phyloP scores from a whole-genome alignment of 2,888 invertebrate genomes.

The Orthosia gracilis region DNA sequence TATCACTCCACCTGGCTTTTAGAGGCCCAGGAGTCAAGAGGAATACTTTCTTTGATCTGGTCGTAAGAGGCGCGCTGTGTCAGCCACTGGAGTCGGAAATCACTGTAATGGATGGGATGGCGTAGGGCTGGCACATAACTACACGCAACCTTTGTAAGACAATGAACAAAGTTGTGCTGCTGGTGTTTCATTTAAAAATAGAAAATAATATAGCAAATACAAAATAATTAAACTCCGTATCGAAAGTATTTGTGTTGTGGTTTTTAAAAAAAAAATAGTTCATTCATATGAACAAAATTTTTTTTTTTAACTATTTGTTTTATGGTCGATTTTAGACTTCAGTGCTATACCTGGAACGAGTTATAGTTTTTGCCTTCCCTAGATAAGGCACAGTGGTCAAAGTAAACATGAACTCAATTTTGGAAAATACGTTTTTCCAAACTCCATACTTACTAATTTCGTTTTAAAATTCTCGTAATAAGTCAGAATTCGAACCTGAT shows the following conservation, averaged over 20 bases:
- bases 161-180: not conserved
- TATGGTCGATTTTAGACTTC: too few relatives aligned
- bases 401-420: not conserved
- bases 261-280: too few relatives aligned
- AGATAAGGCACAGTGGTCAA: not conserved
- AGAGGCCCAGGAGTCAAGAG: conserved; percentile 60
- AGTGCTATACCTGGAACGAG: too few relatives aligned
- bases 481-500: too few relatives aligned
- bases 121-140: conserved; percentile 73
- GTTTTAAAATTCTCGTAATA: too few relatives aligned
- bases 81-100: conserved; percentile 83
- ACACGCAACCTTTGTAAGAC: conserved; percentile 1
- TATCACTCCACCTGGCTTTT: conserved; percentile 64
- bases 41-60: conserved; percentile 80
- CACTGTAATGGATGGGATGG: conserved; percentile 82
- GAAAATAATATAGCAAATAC: too few relatives aligned
- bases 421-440: not conserved
- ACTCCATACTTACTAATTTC: too few relatives aligned
- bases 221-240: too few relatives aligned
- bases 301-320: not conserved
- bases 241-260: too few relatives aligned
- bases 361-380: too few relatives aligned
- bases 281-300: too few relatives aligned
- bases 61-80: conserved; percentile 76
- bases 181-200: too few relatives aligned